Evolutionary conservation across 53 echinoderm and acorn worm species (phyloP).

Genomic region (Holothuria leucospilota): DNA sequence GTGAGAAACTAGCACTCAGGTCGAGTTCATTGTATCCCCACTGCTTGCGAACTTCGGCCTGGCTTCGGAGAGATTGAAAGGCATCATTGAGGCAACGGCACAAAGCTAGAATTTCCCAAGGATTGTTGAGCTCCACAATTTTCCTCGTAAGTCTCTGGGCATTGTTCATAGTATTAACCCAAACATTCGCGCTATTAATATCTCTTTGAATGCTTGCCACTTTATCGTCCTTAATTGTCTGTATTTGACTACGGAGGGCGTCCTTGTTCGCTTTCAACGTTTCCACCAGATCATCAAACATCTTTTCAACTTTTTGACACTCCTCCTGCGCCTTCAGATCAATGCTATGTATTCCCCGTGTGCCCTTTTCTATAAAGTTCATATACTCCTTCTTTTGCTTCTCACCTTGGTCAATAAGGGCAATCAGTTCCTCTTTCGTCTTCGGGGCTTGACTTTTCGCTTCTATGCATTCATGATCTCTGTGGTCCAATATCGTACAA

Average conservation of each 20-base stretch:
- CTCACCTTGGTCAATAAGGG: constrained; percentile 9
- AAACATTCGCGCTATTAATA: background rate
- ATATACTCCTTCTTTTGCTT: constrained; percentile 11
- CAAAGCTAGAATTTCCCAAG: constrained; percentile 31
- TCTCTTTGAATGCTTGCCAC: background rate
- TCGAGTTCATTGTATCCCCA: constrained; percentile 28
- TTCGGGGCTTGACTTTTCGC: constrained; percentile 27
- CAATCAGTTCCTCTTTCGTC: background rate
- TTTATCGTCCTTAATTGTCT: constrained; percentile 6
- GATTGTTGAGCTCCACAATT: constrained; percentile 34
- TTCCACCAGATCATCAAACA: constrained; percentile 6
- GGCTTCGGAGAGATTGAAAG: background rate
- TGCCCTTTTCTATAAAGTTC: background rate
- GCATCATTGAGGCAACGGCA: background rate
- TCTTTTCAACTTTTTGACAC: constrained; percentile 22
- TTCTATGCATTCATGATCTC: constrained; percentile 56
- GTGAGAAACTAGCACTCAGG: constrained; percentile 15
- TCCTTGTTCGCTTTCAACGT: constrained; percentile 10
- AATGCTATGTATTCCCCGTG: background rate
- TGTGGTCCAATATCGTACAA: constrained; percentile 59
- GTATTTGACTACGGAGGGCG: constrained; percentile 14
- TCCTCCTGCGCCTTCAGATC: constrained; percentile 1
- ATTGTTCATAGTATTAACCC: constrained; percentile 25
- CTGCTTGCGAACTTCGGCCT: constrained; percentile 19
- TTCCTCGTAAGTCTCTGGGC: constrained; percentile 8